phyloP scores from a whole-genome alignment of 2,888 invertebrate species.

The Sialis lutaria region DNA sequence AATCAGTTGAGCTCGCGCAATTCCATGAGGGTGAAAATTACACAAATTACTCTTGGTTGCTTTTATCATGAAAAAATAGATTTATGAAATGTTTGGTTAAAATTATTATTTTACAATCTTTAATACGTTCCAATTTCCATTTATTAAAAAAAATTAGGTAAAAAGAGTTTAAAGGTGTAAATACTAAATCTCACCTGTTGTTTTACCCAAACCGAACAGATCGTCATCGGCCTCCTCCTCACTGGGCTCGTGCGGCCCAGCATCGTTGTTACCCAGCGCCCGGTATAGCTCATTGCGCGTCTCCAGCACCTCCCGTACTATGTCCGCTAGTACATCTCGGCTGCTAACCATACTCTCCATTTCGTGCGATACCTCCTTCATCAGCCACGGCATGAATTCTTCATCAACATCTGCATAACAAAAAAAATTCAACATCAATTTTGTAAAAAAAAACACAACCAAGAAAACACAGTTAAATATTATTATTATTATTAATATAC shows the following conservation, averaged over 20 bases:
- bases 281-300: conserved; percentile 48
- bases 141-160: no score
- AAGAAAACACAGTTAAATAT: conserved; percentile 1
- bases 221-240: neutral
- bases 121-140: no score
- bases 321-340: conserved; percentile 59
- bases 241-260: conserved; percentile 11
- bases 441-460: neutral
- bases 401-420: conserved; percentile 50
- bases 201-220: neutral
- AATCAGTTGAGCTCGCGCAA: no score
- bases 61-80: no score
- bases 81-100: no score
- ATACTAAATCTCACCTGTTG: neutral
- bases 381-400: conserved; percentile 75
- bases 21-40: no score
- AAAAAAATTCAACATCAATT: neutral
- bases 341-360: conserved; percentile 67
- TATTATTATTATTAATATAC: no score
- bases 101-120: no score
- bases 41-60: no score
- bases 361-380: conserved; percentile 63
- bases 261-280: conserved; percentile 19
- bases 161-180: no score
- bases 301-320: conserved; percentile 61